Conservation (phyloP, 2,888 invertebrate genomes). For the Phortica magna region DNA sequence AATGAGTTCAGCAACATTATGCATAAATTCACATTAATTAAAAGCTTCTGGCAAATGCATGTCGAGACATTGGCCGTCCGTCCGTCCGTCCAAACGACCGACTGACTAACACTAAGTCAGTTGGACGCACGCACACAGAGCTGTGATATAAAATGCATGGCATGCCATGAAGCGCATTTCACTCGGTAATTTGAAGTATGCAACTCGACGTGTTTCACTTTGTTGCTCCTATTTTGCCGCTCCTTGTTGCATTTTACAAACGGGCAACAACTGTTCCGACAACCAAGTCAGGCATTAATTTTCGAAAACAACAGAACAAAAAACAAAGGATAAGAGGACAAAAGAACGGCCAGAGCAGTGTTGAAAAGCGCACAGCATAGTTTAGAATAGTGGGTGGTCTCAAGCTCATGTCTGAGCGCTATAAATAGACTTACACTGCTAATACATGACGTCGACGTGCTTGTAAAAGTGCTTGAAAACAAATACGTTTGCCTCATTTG, state of each 20-base stretch:
- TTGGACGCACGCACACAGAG: not conserved
- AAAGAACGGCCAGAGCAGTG: not conserved
- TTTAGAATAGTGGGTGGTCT: not conserved
- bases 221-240: not conserved
- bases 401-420: not conserved
- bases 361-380: not conserved
- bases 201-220: slow-evolving; percentile 44
- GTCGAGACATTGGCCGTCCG: slow-evolving; percentile 3
- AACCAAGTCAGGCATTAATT: slow-evolving; percentile 27
- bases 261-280: slow-evolving; percentile 8
- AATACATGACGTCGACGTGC: slow-evolving; percentile 1
- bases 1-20: slow-evolving; percentile 51
- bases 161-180: slow-evolving; percentile 66
- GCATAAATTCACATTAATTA: slow-evolving; percentile 70
- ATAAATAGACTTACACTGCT: slow-evolving; percentile 20
- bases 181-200: slow-evolving; percentile 70
- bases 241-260: not conserved
- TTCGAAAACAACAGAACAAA: not conserved
- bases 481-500: slow-evolving; percentile 16
- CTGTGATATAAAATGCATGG: not conserved
- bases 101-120: not conserved
- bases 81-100: no score
- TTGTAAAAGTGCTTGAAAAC: slow-evolving; percentile 20
- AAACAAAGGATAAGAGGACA: not conserved
- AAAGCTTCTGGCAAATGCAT: slow-evolving; percentile 62